These are phyloP conservation scores for Aegithalos caudatus DNA, from an alignment of 2,113 vertebrate species.

Conservation along the genomic window DNA sequence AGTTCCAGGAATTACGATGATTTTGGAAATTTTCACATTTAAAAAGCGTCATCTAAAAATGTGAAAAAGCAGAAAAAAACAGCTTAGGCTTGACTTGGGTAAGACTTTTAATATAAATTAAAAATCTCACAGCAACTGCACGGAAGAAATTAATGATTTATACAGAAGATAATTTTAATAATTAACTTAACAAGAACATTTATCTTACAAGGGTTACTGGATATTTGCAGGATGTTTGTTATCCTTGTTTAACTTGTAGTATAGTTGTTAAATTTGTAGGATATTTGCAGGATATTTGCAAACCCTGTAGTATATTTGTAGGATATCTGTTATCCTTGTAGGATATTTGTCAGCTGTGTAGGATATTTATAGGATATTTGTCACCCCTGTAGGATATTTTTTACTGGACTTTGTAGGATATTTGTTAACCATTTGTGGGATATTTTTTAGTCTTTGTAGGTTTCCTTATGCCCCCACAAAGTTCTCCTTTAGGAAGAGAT, in stretches of 20 bases:
- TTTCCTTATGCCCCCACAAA: not conserved
- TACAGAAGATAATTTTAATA: not conserved
- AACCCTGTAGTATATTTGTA: not conserved
- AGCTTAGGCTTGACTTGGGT: not conserved
- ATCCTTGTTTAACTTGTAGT: too few species aligned
- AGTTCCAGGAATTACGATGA: not conserved
- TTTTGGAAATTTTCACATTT: not conserved
- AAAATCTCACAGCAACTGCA: not conserved
- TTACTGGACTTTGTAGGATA: too few species aligned
- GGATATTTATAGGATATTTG: not conserved
- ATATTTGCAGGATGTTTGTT: not conserved
- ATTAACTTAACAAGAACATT: not conserved
- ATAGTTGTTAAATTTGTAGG: not conserved
- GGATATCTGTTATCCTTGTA: not conserved
- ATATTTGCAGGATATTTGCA: not conserved
- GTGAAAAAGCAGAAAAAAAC: not conserved
- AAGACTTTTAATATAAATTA: constrained; percentile 8
- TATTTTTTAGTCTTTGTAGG: not conserved
- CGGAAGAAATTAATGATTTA: not conserved
- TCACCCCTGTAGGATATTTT: too few species aligned
- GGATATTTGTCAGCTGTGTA: too few species aligned
- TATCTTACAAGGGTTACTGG: not conserved
- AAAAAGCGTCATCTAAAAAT: not conserved
- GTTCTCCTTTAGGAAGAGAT: not conserved
- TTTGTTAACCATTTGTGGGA: too few species aligned